Base-by-base conservation (phyloP, 2,888 invertebrate species). In the Nomada hirtipes region DNA sequence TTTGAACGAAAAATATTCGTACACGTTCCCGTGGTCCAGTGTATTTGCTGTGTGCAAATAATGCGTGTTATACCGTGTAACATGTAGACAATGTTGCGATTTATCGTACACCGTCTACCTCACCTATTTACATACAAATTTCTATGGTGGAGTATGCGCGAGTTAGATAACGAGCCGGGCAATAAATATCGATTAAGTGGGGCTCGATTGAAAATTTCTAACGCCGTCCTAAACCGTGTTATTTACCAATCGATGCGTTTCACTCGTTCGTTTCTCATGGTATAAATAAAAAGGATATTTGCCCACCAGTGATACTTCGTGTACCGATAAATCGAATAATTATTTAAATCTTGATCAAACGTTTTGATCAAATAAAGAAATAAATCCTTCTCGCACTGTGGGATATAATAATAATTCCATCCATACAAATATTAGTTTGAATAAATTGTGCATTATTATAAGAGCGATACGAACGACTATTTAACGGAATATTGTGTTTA, bases 121-220 rank as follows among this genome's bases (percentile, higher is more conserved):
- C 55, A 42, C 47, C 44, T 67, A 79, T 84, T 84, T 84, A 70
- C 78, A 72, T 60, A 59, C n/a, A 79, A 79, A 83, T 61, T 70
- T 68, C 50, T 68, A 63, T 20, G 71, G 7, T 4, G 23, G 9
- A 20, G 68, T 59, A 64, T 75, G 83, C 36, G 36, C 78, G 11
- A 42, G 71, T 83, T 79, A 68, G 79, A 84, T 84, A 84, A 76
- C 83, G 71, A 36, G 59, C 13, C 18, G 23, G 9, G 44, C 26
- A 52, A 61, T 73, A 70, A 79, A 83, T 65, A 61, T 44, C 61
- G 29, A 2, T 26, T 60, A 52, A 53, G 36, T 44, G 18, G n/a
- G 26, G 44, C 29, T 18, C 9, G 23, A 59, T 59, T 65, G 59
- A 64, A 64, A 53, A 42, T 52, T 26, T 26, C 60, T 20, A 23